A percentile compares a stretch with the other conserved stretches of the same genome.
Conservation (phyloP, 1,140 invertebrate species). For the Globodera ellingtonae region DNA sequence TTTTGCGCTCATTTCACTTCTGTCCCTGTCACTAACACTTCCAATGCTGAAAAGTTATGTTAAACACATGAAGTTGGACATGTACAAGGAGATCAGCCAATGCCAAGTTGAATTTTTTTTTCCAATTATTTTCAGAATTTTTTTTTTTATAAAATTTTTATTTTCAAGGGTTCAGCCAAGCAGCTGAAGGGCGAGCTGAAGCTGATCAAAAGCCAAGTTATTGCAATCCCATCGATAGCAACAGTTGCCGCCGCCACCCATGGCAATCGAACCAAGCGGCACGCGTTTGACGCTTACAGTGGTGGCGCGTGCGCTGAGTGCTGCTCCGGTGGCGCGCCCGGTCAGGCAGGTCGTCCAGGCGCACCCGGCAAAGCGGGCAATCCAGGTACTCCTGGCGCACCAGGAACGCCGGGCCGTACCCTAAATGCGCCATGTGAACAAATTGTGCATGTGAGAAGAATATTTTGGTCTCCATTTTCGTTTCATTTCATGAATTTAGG, state of each 20-base stretch:
- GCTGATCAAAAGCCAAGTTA: slow-evolving; percentile 43
- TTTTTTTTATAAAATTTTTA: too few species aligned
- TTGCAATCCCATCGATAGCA: neutral
- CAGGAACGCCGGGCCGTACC: neutral
- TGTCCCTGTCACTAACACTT: slow-evolving; percentile 55
- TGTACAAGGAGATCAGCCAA: slow-evolving; percentile 54
- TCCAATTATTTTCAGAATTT: too few species aligned
- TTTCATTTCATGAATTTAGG: neutral
- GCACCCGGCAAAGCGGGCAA: neutral
- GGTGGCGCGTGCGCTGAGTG: neutral
- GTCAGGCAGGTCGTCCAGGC: too few species aligned
- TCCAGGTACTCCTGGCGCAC: neutral
- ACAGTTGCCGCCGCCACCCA: neutral
- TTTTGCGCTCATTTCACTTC: slow-evolving; percentile 48
- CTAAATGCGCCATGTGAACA: neutral
- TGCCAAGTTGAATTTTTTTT: slow-evolving; percentile 50
- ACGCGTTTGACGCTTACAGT: neutral
- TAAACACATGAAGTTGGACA: slow-evolving; percentile 51
- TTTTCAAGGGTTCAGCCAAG: slow-evolving; percentile 56
- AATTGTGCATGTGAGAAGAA: neutral
- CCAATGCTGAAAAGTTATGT: slow-evolving; percentile 63
- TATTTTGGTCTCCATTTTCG: neutral
- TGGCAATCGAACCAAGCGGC: neutral
- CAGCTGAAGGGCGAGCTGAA: slow-evolving; percentile 64
- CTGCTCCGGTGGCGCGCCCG: neutral